Percentiles rank a stretch among this genome's conserved stretches.
Conservation (phyloP, 2,113 vertebrate genomes). For the Hydrolagus affinis region DNA sequence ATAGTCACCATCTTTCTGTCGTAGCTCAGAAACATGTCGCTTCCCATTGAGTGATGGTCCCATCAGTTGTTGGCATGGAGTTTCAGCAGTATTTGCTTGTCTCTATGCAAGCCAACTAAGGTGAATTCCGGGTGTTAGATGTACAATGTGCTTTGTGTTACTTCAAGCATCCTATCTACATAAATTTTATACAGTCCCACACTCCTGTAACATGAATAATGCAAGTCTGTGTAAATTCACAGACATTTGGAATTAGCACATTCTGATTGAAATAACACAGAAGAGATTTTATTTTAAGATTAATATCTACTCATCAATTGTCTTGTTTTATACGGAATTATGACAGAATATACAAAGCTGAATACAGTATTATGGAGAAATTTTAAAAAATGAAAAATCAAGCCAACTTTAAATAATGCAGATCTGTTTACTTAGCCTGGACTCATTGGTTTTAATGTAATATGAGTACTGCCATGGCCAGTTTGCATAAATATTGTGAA, state of each 20-base stretch:
- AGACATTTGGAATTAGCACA: background rate
- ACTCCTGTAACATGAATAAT: conserved; percentile 3
- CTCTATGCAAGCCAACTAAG: too few relatives aligned
- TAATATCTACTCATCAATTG: conserved; percentile 4
- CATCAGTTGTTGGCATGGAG: too few relatives aligned
- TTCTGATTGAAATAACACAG: background rate
- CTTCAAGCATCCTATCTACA: background rate
- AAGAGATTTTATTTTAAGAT: conserved; percentile 13
- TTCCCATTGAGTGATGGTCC: too few relatives aligned
- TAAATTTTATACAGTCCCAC: background rate
- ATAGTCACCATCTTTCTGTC: too few relatives aligned
- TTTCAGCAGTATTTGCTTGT: too few relatives aligned
- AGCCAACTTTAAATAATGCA: background rate
- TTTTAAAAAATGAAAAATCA: conserved; percentile 4
- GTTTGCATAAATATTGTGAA: background rate
- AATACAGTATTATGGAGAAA: conserved; percentile 16
- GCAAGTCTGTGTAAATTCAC: too few relatives aligned
- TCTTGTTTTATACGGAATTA: background rate
- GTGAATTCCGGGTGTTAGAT: too few relatives aligned
- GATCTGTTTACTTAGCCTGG: background rate
- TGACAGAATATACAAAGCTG: background rate
- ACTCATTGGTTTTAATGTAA: background rate
- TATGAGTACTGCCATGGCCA: background rate
- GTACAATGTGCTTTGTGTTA: background rate
- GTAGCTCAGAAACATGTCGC: too few relatives aligned